Evolutionary conservation across 92 coral and sea anemone species (phyloP).

Genomic region (Parazoanthus swiftii): DNA sequence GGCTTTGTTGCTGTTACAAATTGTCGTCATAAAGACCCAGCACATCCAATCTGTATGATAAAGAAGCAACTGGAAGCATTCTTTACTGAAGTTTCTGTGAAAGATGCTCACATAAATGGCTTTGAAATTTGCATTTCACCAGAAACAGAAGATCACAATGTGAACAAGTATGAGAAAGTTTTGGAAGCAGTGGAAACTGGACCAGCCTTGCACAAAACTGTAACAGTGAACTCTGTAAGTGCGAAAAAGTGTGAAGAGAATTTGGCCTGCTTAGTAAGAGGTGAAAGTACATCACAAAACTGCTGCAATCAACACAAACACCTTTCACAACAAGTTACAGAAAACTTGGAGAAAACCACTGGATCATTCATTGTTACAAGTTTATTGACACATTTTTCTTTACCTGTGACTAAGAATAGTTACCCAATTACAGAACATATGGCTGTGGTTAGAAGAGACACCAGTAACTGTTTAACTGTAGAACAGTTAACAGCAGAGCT

Average conservation of each 20-base stretch:
- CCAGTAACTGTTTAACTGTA: background rate
- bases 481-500: conserved; percentile 46
- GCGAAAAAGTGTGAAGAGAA: background rate
- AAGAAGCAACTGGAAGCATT: conserved; percentile 18
- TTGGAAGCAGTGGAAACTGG: background rate
- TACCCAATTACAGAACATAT: conserved; percentile 63
- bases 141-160: background rate
- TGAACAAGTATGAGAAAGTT: background rate
- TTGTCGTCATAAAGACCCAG: background rate
- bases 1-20: background rate
- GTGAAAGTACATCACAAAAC: background rate
- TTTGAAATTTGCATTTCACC: conserved; percentile 15
- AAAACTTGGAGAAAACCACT: conserved; percentile 26
- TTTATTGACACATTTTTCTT: conserved; percentile 51
- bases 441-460: conserved; percentile 34
- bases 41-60: conserved; percentile 13
- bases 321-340: background rate
- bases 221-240: background rate
- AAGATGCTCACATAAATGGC: background rate
- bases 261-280: background rate
- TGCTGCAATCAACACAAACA: background rate
- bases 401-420: conserved; percentile 53
- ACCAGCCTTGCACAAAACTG: background rate
- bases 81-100: conserved; percentile 6
- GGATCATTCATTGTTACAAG: conserved; percentile 52